Percentiles rank a stretch among this genome's conserved stretches.
These are phyloP conservation scores for Clostera curtula DNA, from an alignment of 2,888 invertebrate species.

Conservation along the genomic window DNA sequence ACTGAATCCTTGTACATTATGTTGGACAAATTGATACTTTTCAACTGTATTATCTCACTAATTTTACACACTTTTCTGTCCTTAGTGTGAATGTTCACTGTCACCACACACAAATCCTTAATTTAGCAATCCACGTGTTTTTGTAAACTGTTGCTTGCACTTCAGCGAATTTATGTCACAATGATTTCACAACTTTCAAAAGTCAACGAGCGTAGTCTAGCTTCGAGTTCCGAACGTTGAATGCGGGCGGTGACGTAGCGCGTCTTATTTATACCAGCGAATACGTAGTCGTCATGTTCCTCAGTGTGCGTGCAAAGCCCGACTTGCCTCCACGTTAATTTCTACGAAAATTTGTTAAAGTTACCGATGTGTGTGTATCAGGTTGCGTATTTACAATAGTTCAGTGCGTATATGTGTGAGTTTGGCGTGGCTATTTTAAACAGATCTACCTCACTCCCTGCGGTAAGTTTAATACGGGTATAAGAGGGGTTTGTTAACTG, in stretches of 20 bases:
- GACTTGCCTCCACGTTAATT: slow-evolving; percentile 38
- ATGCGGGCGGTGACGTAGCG: slow-evolving; percentile 32
- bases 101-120: slow-evolving; percentile 36
- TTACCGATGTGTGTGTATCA: slow-evolving; percentile 27
- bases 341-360: slow-evolving; percentile 48
- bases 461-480: slow-evolving; percentile 8
- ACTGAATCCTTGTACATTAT: slow-evolving; percentile 66
- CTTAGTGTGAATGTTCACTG: slow-evolving; percentile 30
- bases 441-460: slow-evolving; percentile 28
- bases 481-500: slow-evolving; percentile 22
- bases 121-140: slow-evolving; percentile 33
- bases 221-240: slow-evolving; percentile 35
- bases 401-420: slow-evolving; percentile 29
- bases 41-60: slow-evolving; percentile 54
- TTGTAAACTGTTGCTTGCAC: slow-evolving; percentile 29
- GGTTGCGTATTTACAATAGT: slow-evolving; percentile 18
- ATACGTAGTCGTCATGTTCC: slow-evolving; percentile 31
- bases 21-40: slow-evolving; percentile 43
- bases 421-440: slow-evolving; percentile 19
- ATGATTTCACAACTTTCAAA: slow-evolving; percentile 58
- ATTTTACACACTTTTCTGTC: slow-evolving; percentile 27
- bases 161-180: slow-evolving; percentile 54
- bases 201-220: slow-evolving; percentile 34
- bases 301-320: slow-evolving; percentile 48
- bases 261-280: slow-evolving; percentile 30